Evolutionary conservation across 1,140 invertebrate species (phyloP).

Genomic region (Atta texana): DNA sequence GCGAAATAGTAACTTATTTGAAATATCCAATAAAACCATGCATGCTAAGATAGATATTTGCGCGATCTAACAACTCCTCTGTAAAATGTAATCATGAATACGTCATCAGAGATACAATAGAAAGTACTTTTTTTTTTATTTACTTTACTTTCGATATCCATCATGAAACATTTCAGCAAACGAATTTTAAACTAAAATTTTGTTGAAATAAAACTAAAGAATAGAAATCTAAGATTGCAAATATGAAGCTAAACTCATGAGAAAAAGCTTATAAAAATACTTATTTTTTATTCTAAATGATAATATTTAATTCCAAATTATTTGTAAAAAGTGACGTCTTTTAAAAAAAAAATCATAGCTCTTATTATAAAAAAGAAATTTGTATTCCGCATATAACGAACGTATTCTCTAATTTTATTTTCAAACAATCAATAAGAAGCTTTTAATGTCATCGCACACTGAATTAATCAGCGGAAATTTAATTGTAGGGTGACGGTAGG

Average conservation of each 20-base stretch:
- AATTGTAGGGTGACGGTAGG: constrained; percentile 12
- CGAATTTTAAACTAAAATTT: background rate
- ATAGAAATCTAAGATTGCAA: background rate
- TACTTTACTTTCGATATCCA: background rate
- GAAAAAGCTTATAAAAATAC: background rate
- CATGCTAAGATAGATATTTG: background rate
- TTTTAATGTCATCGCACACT: constrained; percentile 57
- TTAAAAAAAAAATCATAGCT: background rate
- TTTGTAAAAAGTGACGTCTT: background rate
- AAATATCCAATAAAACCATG: background rate
- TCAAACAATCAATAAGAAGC: constrained; percentile 53
- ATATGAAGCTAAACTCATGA: background rate
- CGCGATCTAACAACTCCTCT: background rate
- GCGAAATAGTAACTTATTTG: constrained; percentile 22
- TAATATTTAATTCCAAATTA: background rate
- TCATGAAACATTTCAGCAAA: background rate
- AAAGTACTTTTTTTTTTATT: background rate
- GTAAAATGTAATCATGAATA: background rate
- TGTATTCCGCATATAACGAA: background rate
- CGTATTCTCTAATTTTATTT: constrained; percentile 39
- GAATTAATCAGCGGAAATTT: constrained; percentile 54
- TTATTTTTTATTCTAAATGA: background rate
- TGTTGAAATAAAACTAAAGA: background rate
- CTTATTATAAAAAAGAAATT: constrained; percentile 3
- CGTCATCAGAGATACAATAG: background rate